Evolutionary conservation across 2,113 vertebrate genomes (phyloP), one percentile per base, ranked within the genome.

Genomic region (Rhinolophus sinicus): DNA sequence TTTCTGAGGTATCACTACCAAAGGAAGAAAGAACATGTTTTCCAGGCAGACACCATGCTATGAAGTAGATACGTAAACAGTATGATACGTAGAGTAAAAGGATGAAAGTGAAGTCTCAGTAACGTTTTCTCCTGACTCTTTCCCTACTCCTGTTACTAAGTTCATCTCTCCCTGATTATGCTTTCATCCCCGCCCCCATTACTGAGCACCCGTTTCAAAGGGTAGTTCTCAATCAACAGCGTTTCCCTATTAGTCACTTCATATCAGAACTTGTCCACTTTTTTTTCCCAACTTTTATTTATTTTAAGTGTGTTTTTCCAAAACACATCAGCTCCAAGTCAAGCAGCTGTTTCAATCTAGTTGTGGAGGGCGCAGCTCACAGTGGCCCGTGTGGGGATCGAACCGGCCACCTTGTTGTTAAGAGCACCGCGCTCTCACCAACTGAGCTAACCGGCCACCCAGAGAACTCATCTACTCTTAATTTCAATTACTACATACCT

Each of bases 121-220:
- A 86, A 72, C 30, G 44, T n/a, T 58, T 80, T 89, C 72, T 26
- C 83, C 54, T 30, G 35, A 77, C 84, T 96, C 62, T 84, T 83
- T 83, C 62, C 33, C 50, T 44, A 12, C 5, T 72, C 47, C 47
- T 85, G 26, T 89, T 72, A 96, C 8, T 56, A 44, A 78, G 58
- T 69, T 86, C 91, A 75, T 76, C 35, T 72, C 21, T 73, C 35
- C 24, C 60, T 60, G 38, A 80, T 60, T 69, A 54, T 14, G 52
- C 44, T 89, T 89, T 92, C 62, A 78, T 14, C 54, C 69, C 52
- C 28, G 56, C 30, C 50, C 70, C 44, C 38, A 50, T 85, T 60
- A 30, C 3, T 3, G 2, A 78, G 44, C n/a, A n/a, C 33, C 38
- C 65, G 56, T 67, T 54, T 62, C 44, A 54, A 88, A 72, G 82